Evolutionary conservation across 2,888 invertebrate genomes (phyloP), one percentile per base, ranked within the genome.

Genomic region (Diaprepes abbreviatus): DNA sequence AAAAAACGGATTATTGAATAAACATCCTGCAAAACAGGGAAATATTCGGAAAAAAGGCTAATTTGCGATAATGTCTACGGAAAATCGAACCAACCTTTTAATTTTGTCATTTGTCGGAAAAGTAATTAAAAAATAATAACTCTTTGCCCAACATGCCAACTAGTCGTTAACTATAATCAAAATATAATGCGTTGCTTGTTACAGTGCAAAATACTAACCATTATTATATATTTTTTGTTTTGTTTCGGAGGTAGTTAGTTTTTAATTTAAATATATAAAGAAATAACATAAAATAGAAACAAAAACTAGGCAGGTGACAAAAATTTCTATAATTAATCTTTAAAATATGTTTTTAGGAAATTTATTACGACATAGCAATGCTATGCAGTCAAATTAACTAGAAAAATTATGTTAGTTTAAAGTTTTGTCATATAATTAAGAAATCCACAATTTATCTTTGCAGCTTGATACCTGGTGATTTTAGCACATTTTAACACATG

Each of bases 81-180:
- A 43, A 33, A 55, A 38, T 55, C 43, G 33, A 64, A 45, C 31
- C 55, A 24, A 50, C 58, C 50, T 50, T 52, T 66, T 52, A 40
- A 45, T 66, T 59, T 45, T 66, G 52, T 60, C 55, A 48, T 67
- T 67, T 62, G 54, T 67, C 55, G 45, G 62, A 28, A 67, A 67
- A 54, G 62, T 59, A 66, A 62, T 67, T 62, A 67, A 67, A 67
- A 67, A 67, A 67, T 54, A 60, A 67, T 55, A 38, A 60, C 54
- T 45, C 45, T 55, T 52, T 24, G 33, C 38, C 5, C 17, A 36
- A 35, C 67, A 67, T 62, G 67, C 67, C 17, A 67, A 62, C 45
- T n/a, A 21, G 54, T 19, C 54, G 19, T 54, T 54, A 14, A 35
- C 19, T 54, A 12, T 54, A 36, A 50, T 50, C 48, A 28, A 28